phyloP scores from a whole-genome alignment of 1,140 invertebrate species.

The Drosophila subobscura region DNA sequence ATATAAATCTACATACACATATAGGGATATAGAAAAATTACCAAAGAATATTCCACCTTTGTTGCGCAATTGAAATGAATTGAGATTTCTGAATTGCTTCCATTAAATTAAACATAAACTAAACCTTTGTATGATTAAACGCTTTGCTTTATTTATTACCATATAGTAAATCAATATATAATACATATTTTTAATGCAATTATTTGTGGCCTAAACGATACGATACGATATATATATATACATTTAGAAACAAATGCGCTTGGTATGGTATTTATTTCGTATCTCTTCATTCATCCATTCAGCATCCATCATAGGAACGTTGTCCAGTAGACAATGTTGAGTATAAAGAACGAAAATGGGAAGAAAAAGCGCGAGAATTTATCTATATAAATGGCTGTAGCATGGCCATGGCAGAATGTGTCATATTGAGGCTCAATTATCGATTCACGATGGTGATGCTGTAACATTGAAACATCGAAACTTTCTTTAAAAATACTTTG shows the following conservation, averaged over 20 bases:
- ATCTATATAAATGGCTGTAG: constrained; percentile 93
- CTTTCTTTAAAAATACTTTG: too few relatives aligned
- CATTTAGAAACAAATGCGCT: constrained; percentile 83
- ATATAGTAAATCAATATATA: constrained; percentile 63
- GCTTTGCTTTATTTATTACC: constrained; percentile 74
- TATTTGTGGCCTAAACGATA: constrained; percentile 73
- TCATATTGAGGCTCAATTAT: constrained; percentile 89
- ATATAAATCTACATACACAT: constrained; percentile 33
- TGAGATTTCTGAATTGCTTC: constrained; percentile 66
- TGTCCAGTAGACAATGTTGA: constrained; percentile 95
- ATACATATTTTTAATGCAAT: constrained; percentile 67
- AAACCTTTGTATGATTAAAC: constrained; percentile 57
- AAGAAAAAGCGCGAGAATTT: constrained; percentile 94
- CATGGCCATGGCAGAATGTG: constrained; percentile 92
- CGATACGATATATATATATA: constrained; percentile 42
- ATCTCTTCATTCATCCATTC: constrained; percentile 20
- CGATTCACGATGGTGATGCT: constrained; percentile 84
- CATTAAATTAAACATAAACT: constrained; percentile 64
- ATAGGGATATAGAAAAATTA: constrained; percentile 74
- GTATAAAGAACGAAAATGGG: constrained; percentile 93
- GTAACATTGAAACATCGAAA: constrained; percentile 32
- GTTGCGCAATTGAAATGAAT: constrained; percentile 77
- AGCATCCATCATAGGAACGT: constrained; percentile 87
- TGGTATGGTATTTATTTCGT: constrained; percentile 47
- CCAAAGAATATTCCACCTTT: constrained; percentile 81